These are phyloP conservation scores for Elephas maximus DNA, from an alignment of 2,113 vertebrate species.

Conservation along the genomic window DNA sequence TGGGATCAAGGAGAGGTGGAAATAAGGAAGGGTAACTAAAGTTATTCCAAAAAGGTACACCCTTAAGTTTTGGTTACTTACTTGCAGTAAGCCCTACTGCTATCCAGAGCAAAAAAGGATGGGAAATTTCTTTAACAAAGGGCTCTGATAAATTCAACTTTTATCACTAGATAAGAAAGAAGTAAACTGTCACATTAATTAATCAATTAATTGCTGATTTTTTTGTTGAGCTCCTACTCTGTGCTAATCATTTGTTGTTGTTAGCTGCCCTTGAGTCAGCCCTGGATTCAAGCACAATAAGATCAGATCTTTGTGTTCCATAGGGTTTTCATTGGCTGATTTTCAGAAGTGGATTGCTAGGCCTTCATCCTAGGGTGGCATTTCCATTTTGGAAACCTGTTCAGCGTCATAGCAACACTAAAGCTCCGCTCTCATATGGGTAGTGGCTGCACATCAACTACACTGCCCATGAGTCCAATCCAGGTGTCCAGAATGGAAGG, in stretches of 20 bases:
- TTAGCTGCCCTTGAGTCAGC: neutral
- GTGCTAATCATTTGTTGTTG: neutral
- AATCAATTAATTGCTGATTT: neutral
- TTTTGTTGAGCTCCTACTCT: neutral
- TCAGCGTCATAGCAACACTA: neutral
- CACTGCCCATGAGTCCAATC: neutral
- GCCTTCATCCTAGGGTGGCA: neutral
- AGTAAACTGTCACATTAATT: neutral
- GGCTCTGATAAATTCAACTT: neutral
- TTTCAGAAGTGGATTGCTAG: neutral
- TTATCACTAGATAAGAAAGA: neutral
- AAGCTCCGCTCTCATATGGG: neutral
- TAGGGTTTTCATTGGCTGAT: neutral
- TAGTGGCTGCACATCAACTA: neutral
- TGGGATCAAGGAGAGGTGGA: neutral
- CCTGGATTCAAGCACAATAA: neutral
- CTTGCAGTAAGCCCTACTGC: neutral
- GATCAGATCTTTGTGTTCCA: neutral
- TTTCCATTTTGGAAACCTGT: neutral
- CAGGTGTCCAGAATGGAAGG: neutral
- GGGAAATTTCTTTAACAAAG: neutral
- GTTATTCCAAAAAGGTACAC: neutral
- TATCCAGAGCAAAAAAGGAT: neutral
- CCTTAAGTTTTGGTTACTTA: neutral
- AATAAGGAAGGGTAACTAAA: neutral